Percentiles rank a stretch among this genome's conserved stretches.
Evolutionary conservation across 2,113 vertebrate species (phyloP).

Genomic region (Mus pahari): DNA sequence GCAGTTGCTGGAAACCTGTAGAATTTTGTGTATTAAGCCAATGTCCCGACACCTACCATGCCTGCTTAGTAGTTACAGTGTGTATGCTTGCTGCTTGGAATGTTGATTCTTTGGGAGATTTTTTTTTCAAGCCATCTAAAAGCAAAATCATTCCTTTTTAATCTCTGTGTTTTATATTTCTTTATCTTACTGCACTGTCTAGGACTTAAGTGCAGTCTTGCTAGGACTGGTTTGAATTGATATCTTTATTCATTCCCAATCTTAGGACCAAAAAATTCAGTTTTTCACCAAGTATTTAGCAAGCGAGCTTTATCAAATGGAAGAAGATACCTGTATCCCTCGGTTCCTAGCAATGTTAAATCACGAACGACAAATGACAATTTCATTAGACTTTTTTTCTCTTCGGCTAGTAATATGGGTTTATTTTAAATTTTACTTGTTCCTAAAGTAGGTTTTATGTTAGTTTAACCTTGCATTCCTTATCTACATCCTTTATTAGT

Average conservation of each 20-base stretch:
- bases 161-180: background rate
- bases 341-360: background rate
- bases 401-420: background rate
- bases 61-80: too few relatives aligned
- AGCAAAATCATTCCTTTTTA: background rate
- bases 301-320: background rate
- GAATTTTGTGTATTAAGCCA: too few relatives aligned
- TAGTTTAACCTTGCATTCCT: background rate
- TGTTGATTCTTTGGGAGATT: background rate
- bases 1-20: background rate
- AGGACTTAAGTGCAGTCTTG: background rate
- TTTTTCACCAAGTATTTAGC: background rate
- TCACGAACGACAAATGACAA: background rate
- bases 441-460: background rate
- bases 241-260: background rate
- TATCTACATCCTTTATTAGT: background rate
- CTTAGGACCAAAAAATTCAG: background rate
- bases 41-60: too few relatives aligned
- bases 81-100: background rate
- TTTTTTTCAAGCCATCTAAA: background rate
- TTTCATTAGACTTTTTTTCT: background rate
- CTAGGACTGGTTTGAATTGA: background rate
- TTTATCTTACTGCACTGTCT: background rate
- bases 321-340: background rate
- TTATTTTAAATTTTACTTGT: background rate